Base-by-base conservation (phyloP, 2,888 invertebrate species). In the Platerodrilus igneus region DNA sequence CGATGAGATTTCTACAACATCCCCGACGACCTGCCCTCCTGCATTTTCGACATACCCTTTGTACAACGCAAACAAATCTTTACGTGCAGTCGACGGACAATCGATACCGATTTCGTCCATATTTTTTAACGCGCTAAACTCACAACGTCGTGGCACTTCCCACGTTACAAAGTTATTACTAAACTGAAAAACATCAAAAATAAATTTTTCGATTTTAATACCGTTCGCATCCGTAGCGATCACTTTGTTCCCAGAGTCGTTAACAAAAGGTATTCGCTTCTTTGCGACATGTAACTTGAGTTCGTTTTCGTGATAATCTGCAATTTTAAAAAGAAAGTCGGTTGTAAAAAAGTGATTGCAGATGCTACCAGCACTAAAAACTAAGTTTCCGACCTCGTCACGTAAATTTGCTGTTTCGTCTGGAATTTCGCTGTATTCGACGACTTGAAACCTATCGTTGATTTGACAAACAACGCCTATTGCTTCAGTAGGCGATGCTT, bases 191-290 rank as follows among this genome's bases (percentile, higher is more conserved):
- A 97, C 95, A 67, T 99, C 99, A 66, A 99, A 99, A 6, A 99
- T 89, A 65, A 99, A 99, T 67, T 97, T 99, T 62, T 99, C 99
- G 70, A 99, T 86, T 72, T 99, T 99, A 50, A 99, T 91, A 6
- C 97, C 99, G 57, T 97, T 99, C 0, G 92, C 83, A 45, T 79
- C 77, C 0, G 79, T 75, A 0, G 99, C 96, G 47, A 79, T 82
- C 21, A 81, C 73, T 28, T 78, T 73, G 10, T 78, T 71, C 3
- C 91, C 90, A 6, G 77, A 72, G 1, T 74, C 72, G 60, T 90
- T 83, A 0, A 93, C 72, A 54, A 78, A 85, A 0, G 95, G 85
- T 49, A 99, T 96, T 72, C 99, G 97, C 73, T 99, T 99, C 62
- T 90, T 90, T 4, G 99, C 99, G 0, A 94, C 83, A 62, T 99